Percentiles rank a stretch among this genome's conserved stretches.
Conservation (phyloP, 2,797 vertebrate species). For the Poecilia gillii region DNA sequence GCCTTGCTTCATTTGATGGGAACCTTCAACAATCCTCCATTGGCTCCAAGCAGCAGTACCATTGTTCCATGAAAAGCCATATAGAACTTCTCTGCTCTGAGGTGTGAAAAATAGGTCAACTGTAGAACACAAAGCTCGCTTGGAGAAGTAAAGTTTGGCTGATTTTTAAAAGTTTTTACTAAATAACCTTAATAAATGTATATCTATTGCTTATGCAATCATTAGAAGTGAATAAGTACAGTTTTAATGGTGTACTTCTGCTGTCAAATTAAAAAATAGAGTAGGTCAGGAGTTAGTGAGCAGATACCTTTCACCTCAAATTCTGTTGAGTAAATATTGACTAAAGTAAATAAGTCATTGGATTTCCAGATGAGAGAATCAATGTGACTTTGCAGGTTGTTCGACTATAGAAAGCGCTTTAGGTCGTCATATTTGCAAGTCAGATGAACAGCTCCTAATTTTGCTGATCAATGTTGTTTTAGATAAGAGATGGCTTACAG, state of each 20-base stretch:
- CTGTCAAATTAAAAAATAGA: neutral
- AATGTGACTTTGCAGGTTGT: neutral
- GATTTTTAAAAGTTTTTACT: neutral
- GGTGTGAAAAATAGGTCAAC: conserved; percentile 9
- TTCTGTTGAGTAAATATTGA: neutral
- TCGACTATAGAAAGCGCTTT: neutral
- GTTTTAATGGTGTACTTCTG: neutral
- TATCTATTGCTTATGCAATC: conserved; percentile 7
- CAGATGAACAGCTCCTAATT: neutral
- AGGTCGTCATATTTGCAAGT: neutral
- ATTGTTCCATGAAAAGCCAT: conserved; percentile 32
- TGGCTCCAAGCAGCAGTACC: neutral
- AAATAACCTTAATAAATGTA: neutral
- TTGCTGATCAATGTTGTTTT: neutral
- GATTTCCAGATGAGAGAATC: neutral
- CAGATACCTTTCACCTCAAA: neutral
- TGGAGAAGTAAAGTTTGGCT: conserved; percentile 9
- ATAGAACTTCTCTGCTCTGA: neutral
- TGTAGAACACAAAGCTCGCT: neutral
- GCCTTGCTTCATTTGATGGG: neutral
- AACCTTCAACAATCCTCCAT: conserved; percentile 4
- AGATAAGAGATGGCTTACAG: conserved; percentile 43
- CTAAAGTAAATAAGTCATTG: neutral
- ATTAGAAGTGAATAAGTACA: neutral
- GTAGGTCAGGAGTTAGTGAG: neutral